phyloP scores from a whole-genome alignment of 92 coral and sea anemone genomes.

The Galaxea fascicularis region DNA sequence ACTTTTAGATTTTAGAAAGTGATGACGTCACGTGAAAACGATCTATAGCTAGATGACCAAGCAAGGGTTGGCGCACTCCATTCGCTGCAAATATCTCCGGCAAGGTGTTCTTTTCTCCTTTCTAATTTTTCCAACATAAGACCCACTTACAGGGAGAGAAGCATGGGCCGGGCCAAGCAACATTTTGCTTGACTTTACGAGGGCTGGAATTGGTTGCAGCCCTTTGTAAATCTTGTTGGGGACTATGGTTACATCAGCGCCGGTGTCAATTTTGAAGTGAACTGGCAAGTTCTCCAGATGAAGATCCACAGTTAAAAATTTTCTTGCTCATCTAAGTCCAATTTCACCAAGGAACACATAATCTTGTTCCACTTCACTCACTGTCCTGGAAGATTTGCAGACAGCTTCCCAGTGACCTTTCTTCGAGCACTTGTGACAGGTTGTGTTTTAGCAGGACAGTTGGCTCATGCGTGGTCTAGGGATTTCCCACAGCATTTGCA shows the following conservation, averaged over 20 bases:
- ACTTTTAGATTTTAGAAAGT: no score
- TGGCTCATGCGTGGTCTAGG: conserved; percentile 24
- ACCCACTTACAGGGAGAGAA: neutral
- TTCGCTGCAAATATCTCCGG: conserved; percentile 10
- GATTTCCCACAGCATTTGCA: conserved; percentile 40
- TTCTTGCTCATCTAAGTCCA: conserved; percentile 20
- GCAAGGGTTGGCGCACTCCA: neutral
- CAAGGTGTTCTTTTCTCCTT: neutral
- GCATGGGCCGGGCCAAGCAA: conserved; percentile 31
- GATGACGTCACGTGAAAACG: no score
- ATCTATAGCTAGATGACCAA: no score
- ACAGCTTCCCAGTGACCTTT: conserved; percentile 46
- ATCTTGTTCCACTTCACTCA: conserved; percentile 19
- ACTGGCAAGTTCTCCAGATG: conserved; percentile 23
- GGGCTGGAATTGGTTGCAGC: conserved; percentile 22
- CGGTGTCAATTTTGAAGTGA: conserved; percentile 41
- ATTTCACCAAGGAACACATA: conserved; percentile 33
- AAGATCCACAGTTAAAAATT: conserved; percentile 40
- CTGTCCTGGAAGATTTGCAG: conserved; percentile 13
- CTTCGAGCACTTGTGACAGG: conserved; percentile 63
- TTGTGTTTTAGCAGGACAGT: conserved; percentile 61
- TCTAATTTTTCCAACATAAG: neutral
- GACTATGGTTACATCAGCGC: conserved; percentile 43
- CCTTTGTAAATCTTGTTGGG: conserved; percentile 31
- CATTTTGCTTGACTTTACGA: conserved; percentile 19